Evolutionary conservation across 2,797 vertebrate genomes (phyloP), one percentile per base, ranked within the genome.

Genomic region (Clarias platycephalus): DNA sequence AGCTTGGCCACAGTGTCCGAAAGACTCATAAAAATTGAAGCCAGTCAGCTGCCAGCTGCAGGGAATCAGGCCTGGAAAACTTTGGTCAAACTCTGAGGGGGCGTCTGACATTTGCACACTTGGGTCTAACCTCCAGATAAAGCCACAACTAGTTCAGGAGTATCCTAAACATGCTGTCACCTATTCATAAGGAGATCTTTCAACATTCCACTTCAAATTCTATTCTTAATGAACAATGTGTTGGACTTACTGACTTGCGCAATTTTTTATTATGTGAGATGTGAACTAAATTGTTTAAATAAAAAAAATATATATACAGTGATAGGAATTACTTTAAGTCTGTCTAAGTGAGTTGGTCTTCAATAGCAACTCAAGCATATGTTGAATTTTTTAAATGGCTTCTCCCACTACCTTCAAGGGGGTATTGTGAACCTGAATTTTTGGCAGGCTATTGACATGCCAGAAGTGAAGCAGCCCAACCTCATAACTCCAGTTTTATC

Each of bases 401-500:
- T 94, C 92, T 26, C 93, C 93, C 93, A 93, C 91, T 92, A 94
- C 92, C 93, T 93, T 93, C 91, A 89, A 89, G 88, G 89, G 88
- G 85, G 87, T 92, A 91, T 91, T 91, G 87, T 92, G 89, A 88
- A 85, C 82, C 84, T 91, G 81, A 78, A 84, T 89, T 88, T 91
- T 80, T 93, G 90, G 92, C 93, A 91, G 89, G 77, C 93, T 94
- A 89, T 92, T 92, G 90, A 90, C 92, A 91, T 89, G 86, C 91
- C 93, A 93, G 88, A 87, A 89, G 90, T 87, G 83, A 88, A 91
- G 88, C 91, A 88, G 91, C 88, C 91, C 89, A 89, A 88, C 89
- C 88, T 89, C 34, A 76, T 91, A 91, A 91, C 91, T 94, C 89
- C 70, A 89, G 87, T 90, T 95, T 95, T 94, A 95, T 95, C 95